Conservation (phyloP, 2,797 vertebrate species). For the Pteropus rufus region DNA sequence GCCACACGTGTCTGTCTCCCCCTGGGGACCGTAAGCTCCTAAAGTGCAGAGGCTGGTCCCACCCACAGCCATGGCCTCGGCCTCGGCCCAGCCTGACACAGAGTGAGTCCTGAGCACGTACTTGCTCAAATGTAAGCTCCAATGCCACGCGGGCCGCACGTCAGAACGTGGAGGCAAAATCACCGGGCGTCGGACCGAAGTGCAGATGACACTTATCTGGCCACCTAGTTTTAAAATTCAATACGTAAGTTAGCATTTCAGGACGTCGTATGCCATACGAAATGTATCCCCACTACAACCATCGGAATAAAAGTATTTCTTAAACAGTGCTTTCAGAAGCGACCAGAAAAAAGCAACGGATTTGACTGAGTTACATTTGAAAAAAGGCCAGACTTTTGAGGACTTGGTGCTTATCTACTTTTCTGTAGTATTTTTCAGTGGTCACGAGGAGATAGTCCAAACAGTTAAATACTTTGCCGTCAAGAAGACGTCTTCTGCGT, state of each 20-base stretch:
- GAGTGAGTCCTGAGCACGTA: no score
- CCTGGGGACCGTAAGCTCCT: rapidly evolving
- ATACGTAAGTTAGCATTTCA: neutral
- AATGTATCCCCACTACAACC: neutral
- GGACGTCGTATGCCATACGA: neutral
- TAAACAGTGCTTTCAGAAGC: neutral
- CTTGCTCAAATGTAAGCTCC: no score
- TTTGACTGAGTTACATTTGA: neutral
- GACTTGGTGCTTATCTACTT: neutral
- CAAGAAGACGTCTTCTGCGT: neutral
- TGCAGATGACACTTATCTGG: no score
- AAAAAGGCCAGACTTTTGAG: neutral
- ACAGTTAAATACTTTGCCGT: neutral
- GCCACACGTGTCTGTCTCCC: no score
- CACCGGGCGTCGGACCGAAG: rapidly evolving
- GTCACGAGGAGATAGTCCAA: neutral
- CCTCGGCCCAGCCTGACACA: rapidly evolving
- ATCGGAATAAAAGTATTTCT: neutral
- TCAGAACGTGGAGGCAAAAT: neutral
- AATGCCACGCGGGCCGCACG: rapidly evolving
- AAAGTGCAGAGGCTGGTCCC: rapidly evolving
- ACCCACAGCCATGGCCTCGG: no score
- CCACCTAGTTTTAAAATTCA: neutral
- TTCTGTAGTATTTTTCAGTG: neutral
- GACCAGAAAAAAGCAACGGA: neutral